Evolutionary conservation across 2,797 vertebrate genomes (phyloP).

Genomic region (Myiothlypis coronata): DNA sequence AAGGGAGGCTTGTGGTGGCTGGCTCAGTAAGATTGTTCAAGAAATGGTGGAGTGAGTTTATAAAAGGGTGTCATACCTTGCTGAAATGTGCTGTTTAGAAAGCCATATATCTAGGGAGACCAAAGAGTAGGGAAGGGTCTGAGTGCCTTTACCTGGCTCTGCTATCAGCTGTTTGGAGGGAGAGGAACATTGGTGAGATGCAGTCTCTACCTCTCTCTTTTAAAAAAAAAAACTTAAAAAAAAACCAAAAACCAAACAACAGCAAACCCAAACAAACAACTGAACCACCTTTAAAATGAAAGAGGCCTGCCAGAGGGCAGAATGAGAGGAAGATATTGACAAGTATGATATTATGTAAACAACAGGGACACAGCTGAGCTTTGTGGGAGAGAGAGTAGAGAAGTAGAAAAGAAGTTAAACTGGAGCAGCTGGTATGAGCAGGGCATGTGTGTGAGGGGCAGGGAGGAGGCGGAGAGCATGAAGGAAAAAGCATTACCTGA

Average conservation of each 20-base stretch:
- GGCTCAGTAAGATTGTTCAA: not conserved
- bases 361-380: not conserved
- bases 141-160: not conserved
- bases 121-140: not conserved
- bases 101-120: not conserved
- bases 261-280: not conserved
- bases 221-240: not conserved
- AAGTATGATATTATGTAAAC: not conserved
- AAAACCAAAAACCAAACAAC: not conserved
- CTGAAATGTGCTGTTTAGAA: not conserved
- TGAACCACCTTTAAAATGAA: not conserved
- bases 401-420: not conserved
- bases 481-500: not conserved
- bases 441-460: fast-evolving
- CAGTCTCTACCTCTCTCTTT: not conserved
- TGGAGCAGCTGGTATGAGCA: not conserved
- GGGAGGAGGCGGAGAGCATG: fast-evolving
- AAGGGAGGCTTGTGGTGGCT: not conserved
- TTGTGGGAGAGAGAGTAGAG: not conserved
- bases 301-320: not conserved
- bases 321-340: not conserved
- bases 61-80: not conserved
- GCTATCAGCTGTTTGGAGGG: not conserved
- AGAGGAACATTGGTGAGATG: not conserved
- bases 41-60: not conserved